Evolutionary conservation across 2,113 vertebrate genomes (phyloP).

Genomic region (Chascanopsetta lugubris): DNA sequence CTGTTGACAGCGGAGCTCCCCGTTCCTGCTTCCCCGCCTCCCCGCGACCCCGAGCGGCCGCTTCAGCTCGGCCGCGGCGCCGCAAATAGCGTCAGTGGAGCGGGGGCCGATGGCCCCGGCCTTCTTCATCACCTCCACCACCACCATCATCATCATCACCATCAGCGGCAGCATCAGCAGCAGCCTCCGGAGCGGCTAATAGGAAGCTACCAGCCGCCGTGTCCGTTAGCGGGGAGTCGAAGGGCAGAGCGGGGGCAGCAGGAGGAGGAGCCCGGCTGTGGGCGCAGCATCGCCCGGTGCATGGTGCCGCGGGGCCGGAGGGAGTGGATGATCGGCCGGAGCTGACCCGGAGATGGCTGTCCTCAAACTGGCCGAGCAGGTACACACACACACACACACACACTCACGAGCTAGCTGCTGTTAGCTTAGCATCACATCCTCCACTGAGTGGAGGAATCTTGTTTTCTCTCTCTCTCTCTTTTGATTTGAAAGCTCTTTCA

Average conservation of each 20-base stretch:
- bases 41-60: constrained; percentile 46
- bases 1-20: constrained; percentile 58
- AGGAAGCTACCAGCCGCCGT: constrained; percentile 8
- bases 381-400: too few relatives aligned
- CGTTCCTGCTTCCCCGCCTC: constrained; percentile 50
- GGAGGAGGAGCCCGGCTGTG: constrained; percentile 17
- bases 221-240: not conserved
- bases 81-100: constrained; percentile 66
- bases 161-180: too few relatives aligned
- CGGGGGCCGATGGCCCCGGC: constrained; percentile 73
- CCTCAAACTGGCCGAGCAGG: constrained; percentile 84
- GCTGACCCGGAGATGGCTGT: constrained; percentile 82
- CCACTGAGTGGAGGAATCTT: too few relatives aligned
- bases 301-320: constrained; percentile 46
- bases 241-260: not conserved
- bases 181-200: constrained; percentile 6
- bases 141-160: constrained; percentile 1
- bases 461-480: not conserved
- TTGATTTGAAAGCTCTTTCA: not conserved
- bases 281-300: constrained; percentile 42
- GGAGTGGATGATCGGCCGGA: constrained; percentile 70
- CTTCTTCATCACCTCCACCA: constrained; percentile 41
- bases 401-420: constrained; percentile 63
- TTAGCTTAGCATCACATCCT: constrained; percentile 45
- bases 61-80: too few relatives aligned